A percentile compares a stretch with the other conserved stretches of the same genome.
phyloP scores from a whole-genome alignment of 2,797 vertebrate species.

The Smutsia temminckii region DNA sequence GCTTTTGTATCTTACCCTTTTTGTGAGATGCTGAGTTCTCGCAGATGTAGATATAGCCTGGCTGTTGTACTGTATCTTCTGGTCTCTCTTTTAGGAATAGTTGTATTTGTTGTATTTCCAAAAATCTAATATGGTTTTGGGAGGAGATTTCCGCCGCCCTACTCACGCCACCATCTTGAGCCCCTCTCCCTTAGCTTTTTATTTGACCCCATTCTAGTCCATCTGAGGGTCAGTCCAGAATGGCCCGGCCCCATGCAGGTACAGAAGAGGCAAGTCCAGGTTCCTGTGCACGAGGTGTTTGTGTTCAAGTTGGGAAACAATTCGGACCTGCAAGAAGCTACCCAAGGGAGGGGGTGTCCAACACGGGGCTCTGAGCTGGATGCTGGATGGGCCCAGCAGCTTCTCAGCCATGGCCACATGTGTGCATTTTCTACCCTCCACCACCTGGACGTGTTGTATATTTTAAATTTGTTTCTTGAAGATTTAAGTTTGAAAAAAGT shows the following conservation, averaged over 20 bases:
- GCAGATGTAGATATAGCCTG: too few species aligned
- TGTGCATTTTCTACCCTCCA: neutral
- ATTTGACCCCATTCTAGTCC: fast-evolving
- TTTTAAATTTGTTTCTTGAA: neutral
- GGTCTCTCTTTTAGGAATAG: too few species aligned
- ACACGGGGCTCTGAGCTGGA: neutral
- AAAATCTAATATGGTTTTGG: too few species aligned
- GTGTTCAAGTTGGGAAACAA: neutral
- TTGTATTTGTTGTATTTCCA: too few species aligned
- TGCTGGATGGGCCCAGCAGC: fast-evolving
- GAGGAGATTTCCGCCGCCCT: too few species aligned
- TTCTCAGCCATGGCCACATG: fast-evolving
- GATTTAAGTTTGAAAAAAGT: neutral
- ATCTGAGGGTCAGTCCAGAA: neutral
- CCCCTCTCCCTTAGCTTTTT: neutral
- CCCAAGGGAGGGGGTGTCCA: fast-evolving
- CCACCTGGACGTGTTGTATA: neutral
- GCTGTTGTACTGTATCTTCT: too few species aligned
- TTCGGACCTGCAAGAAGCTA: too few species aligned
- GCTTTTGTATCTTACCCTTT: too few species aligned
- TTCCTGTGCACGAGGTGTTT: neutral
- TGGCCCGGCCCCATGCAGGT: fast-evolving
- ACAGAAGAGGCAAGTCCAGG: neutral
- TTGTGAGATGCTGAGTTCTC: too few species aligned
- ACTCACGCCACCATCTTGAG: too few species aligned